Evolutionary conservation across 2,888 invertebrate species (phyloP).

Genomic region (Cartodere bifasciata): DNA sequence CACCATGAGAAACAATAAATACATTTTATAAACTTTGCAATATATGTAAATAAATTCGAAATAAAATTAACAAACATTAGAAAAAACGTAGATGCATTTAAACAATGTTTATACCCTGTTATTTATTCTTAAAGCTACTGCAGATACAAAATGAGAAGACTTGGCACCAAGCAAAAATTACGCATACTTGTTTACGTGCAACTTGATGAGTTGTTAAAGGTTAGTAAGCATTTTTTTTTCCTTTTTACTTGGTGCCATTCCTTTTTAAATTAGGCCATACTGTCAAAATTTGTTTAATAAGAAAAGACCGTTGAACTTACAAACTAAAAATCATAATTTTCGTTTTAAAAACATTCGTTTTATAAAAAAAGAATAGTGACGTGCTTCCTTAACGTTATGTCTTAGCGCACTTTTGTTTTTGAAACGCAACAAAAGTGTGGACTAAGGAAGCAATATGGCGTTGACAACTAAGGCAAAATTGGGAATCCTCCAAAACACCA

Average conservation of each 20-base stretch:
- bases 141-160: not conserved
- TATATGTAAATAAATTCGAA: too few relatives aligned
- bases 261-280: too few relatives aligned
- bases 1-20: constrained; percentile 28
- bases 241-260: too few relatives aligned
- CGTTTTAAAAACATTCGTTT: constrained; percentile 23
- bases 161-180: constrained; percentile 2
- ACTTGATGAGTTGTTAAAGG: too few relatives aligned
- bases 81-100: too few relatives aligned
- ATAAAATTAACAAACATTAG: too few relatives aligned
- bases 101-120: too few relatives aligned
- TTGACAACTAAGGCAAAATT: constrained; percentile 34
- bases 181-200: too few relatives aligned
- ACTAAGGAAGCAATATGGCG: constrained; percentile 22
- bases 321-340: constrained; percentile 34
- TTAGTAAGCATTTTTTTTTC: too few relatives aligned
- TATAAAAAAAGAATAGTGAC: constrained; percentile 19
- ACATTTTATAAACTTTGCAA: constrained; percentile 23
- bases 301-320: constrained; percentile 30
- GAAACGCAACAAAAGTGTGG: too few relatives aligned
- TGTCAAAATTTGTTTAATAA: too few relatives aligned
- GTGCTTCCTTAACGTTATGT: constrained; percentile 3
- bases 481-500: constrained; percentile 23
- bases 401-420: constrained; percentile 1
- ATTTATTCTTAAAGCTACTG: too few relatives aligned